Evolutionary conservation across 2,888 invertebrate species (phyloP).

Genomic region (Pedicia rivosa): DNA sequence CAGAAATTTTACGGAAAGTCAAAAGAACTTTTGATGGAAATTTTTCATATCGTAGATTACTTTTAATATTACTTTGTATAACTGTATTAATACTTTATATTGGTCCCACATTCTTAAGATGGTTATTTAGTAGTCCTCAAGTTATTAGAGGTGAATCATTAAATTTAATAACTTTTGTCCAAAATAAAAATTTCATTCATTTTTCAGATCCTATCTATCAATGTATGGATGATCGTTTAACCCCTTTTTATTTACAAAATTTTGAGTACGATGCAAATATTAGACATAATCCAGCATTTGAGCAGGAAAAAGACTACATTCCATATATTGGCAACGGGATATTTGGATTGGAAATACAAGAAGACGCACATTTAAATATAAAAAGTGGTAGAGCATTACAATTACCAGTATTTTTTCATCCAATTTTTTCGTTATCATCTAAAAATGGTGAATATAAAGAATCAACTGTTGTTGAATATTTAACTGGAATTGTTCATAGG

Average conservation of each 20-base stretch:
- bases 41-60: slow-evolving; percentile 26
- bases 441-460: slow-evolving; percentile 41
- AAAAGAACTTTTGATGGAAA: slow-evolving; percentile 25
- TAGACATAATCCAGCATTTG: slow-evolving; percentile 37
- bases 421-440: slow-evolving; percentile 38
- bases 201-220: slow-evolving; percentile 34
- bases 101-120: slow-evolving; percentile 45
- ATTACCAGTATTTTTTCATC: slow-evolving; percentile 48
- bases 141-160: slow-evolving; percentile 24
- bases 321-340: slow-evolving; percentile 65
- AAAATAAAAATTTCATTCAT: neutral
- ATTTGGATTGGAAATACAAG: slow-evolving; percentile 45
- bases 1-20: slow-evolving; percentile 23
- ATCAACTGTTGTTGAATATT: slow-evolving; percentile 52
- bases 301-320: slow-evolving; percentile 42
- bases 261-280: slow-evolving; percentile 52
- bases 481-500: slow-evolving; percentile 43
- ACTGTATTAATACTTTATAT: slow-evolving; percentile 45
- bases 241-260: slow-evolving; percentile 40
- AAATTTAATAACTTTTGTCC: neutral
- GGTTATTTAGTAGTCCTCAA: slow-evolving; percentile 38
- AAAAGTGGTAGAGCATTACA: slow-evolving; percentile 49
- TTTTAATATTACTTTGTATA: slow-evolving; percentile 32
- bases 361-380: slow-evolving; percentile 47
- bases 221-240: slow-evolving; percentile 49